Base-by-base conservation (phyloP, 1,140 invertebrate species). In the Thalassaphorura encarpata region DNA sequence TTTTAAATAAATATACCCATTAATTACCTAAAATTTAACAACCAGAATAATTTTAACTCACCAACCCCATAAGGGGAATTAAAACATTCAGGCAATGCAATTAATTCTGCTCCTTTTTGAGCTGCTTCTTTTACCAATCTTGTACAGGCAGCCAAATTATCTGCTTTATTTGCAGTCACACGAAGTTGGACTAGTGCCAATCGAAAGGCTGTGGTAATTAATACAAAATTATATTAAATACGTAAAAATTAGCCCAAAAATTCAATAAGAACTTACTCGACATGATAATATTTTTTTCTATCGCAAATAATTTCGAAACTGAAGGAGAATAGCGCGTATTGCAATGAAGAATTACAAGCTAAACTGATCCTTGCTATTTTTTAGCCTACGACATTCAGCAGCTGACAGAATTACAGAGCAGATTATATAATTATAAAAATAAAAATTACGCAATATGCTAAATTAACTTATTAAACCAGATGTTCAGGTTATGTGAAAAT, bases 61-160 rank as follows among this genome's bases (percentile, higher is more conserved):
- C 82, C 74, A 28, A 87, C 88, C 58, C 91, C 91, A 74, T 95
- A 96, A 0, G 91, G 90, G 27, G 84, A 89, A 73, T 95, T 96
- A 66, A 95, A 97, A 67, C 90, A 95, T 76, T 97, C 91, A 0
- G 91, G 90, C 15, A 96, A 69, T 0, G 81, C 81, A 16, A 95
- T 77, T 24, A 97, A 66, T 39, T 86, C 77, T 1, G 89, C 87
- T 18, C 85, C 81, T 49, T 80, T 75, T 55, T 79, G 68, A 65
- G 84, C 84, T 2, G 88, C 89, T 53, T 80, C 74, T 63, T 81
- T 75, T 49, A 96, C 85, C 48, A 84, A 77, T 42, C 76, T 76
- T 1, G 82, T 68, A 13, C 88, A 89, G 63, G 78, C 77, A 24
- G 75, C 69, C 6, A 95, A 70, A 73, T 95, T 97, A 39, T 78